These are phyloP conservation scores for Ditylenchus weischeri DNA, from an alignment of 2,888 invertebrate genomes.

Conservation along the genomic window DNA sequence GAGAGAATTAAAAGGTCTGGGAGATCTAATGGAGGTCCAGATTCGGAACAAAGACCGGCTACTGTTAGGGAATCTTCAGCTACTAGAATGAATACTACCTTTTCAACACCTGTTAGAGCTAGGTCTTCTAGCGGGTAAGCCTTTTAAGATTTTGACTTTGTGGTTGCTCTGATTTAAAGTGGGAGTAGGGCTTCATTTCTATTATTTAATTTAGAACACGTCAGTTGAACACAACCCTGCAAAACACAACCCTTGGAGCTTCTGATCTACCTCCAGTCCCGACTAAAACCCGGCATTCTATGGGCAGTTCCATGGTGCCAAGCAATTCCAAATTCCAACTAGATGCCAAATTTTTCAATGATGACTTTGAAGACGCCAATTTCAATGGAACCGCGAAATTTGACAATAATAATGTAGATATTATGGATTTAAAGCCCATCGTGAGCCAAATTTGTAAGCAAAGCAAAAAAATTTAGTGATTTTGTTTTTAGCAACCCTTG, in stretches of 20 bases:
- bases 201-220: neutral
- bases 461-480: neutral
- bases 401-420: conserved; percentile 5
- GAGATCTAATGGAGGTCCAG: conserved; percentile 7
- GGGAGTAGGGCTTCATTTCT: neutral
- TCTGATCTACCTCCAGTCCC: conserved; percentile 5
- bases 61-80: conserved; percentile 17
- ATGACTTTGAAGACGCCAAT: conserved; percentile 17
- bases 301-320: conserved; percentile 13
- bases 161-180: too few species aligned
- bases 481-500: conserved; percentile 24
- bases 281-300: conserved; percentile 14
- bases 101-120: conserved; percentile 20
- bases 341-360: conserved; percentile 27
- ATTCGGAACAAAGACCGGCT: conserved; percentile 6
- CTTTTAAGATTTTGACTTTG: neutral
- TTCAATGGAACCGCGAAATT: conserved; percentile 4
- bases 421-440: conserved; percentile 14
- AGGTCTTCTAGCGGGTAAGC: conserved; percentile 24
- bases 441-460: neutral
- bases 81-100: conserved; percentile 3
- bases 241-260: neutral
- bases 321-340: conserved; percentile 24
- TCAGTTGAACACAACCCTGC: neutral
- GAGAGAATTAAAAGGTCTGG: conserved; percentile 88